Evolutionary conservation across 2,797 vertebrate genomes (phyloP).

Genomic region (Alectoris magna): DNA sequence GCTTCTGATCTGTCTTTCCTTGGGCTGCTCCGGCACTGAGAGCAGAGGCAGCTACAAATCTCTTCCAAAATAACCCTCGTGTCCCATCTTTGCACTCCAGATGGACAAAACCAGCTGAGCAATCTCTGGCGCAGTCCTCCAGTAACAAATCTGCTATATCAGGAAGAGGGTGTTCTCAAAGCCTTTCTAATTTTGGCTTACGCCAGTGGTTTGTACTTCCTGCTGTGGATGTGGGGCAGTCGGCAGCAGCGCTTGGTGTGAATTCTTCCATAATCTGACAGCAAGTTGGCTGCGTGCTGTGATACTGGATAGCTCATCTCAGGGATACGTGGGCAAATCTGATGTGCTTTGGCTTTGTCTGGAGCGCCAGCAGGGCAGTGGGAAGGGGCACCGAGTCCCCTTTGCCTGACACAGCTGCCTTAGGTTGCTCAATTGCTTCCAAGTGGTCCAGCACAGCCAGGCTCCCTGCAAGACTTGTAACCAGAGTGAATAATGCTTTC

Average conservation of each 20-base stretch:
- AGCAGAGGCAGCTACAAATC: background rate
- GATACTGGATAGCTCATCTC: background rate
- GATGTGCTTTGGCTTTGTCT: background rate
- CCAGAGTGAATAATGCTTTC: background rate
- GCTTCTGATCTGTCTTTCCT: background rate
- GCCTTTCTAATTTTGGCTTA: background rate
- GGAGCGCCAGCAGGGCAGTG: background rate
- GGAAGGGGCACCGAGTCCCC: background rate
- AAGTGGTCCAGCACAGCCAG: background rate
- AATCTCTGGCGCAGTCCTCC: background rate
- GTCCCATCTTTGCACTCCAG: background rate
- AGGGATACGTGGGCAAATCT: background rate
- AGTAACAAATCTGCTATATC: rapidly evolving
- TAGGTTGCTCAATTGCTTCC: background rate
- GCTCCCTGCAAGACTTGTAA: slow-evolving; percentile 29
- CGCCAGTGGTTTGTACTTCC: background rate
- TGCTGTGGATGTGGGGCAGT: background rate
- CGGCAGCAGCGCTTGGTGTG: background rate
- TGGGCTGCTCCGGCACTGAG: background rate
- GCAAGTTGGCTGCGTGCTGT: background rate
- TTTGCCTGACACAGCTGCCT: background rate
- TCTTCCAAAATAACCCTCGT: background rate
- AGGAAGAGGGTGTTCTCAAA: background rate
- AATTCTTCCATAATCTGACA: background rate
- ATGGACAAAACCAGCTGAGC: background rate